Evolutionary conservation across 2,797 vertebrate species (phyloP), one percentile per base, ranked within the genome.

Genomic region (Pangasius larnaudii): DNA sequence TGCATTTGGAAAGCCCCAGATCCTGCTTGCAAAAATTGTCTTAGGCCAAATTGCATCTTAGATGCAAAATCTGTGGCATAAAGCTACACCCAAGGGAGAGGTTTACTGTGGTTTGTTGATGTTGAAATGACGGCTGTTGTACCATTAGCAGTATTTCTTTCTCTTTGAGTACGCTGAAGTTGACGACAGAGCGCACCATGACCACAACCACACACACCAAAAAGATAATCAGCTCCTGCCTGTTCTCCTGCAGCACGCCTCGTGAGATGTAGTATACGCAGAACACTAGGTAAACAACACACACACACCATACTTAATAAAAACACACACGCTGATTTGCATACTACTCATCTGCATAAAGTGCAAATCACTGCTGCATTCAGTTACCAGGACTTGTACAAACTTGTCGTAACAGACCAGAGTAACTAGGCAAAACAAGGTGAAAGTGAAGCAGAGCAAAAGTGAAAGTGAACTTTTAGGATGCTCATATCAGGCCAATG

Each of bases 161-260:
- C 0, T 92, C 80, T 0, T 92, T 90, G 53, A 95, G 93, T 63
- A 97, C 93, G 0, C 86, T 91, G 94, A 97, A 97, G 95, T 97
- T 98, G 93, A 96, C 91, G 87, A 96, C 6, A 0, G 97, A 97
- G 11, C 97, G 96, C 0, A 97, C 91, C 95, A 97, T 95, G 90
- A 97, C 89, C 10, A 95, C 85, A 80, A 96, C 7, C 59, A 97
- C 89, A 85, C 93, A 96, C 49, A 97, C 91, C 24, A 96, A 92
- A 5, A 98, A 98, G 11, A 90, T 96, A 0, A 95, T 46, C 88
- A 98, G 96, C 94, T 98, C 97, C 94, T 97, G 97, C 6, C 94
- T 92, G 88, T 97, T 98, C 94, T 98, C 97, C 93, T 98, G 97
- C 93, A 97, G 94, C 78, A 97, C 94, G 0, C 97, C 97, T 2